phyloP scores from a whole-genome alignment of 2,888 invertebrate genomes.

The Cataglyphis cursor region DNA sequence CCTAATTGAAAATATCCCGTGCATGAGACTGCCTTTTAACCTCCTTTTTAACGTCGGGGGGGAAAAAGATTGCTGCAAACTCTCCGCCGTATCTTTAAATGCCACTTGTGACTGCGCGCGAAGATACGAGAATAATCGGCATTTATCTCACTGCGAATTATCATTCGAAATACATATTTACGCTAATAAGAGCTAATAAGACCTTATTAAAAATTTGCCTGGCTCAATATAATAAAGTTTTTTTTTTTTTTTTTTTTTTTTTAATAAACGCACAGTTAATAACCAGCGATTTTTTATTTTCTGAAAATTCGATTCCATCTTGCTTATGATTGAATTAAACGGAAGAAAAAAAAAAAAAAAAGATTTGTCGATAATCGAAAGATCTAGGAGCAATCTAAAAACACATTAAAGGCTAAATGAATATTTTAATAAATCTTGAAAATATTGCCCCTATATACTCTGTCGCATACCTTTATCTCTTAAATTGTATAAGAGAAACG shows the following conservation, averaged over 20 bases:
- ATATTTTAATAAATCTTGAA: background rate
- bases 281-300: background rate
- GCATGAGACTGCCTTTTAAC: conserved; percentile 61
- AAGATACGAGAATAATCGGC: background rate
- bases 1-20: conserved; percentile 70
- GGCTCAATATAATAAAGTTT: background rate
- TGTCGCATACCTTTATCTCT: background rate
- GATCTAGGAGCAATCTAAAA: background rate
- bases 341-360: background rate
- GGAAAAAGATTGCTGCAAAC: background rate
- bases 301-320: background rate
- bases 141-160: conserved; percentile 3
- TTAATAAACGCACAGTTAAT: no score
- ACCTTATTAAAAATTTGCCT: conserved; percentile 23
- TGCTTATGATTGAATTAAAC: background rate
- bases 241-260: background rate
- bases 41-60: conserved; percentile 52
- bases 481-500: background rate
- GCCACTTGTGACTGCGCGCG: background rate
- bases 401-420: background rate
- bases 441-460: background rate
- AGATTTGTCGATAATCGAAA: background rate
- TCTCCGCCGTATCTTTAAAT: background rate
- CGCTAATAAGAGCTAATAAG: conserved; percentile 4
- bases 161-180: background rate